Percentiles rank a stretch among this genome's conserved stretches.
These are phyloP conservation scores for Rhabditophanes sp. DNA, from an alignment of 2,888 invertebrate genomes.

Conservation along the genomic window DNA sequence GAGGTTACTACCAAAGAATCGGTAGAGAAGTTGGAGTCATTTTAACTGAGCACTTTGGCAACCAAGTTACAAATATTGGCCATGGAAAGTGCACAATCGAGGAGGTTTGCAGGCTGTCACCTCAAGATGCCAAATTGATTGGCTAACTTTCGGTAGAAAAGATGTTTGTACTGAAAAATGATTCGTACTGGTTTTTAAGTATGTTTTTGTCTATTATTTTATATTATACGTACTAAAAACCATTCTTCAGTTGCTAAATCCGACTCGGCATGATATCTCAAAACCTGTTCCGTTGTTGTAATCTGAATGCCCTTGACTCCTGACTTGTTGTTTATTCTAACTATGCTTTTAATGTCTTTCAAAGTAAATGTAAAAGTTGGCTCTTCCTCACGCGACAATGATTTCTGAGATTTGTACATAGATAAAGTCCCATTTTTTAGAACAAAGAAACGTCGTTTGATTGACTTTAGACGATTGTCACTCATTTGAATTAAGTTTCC, in stretches of 20 bases:
- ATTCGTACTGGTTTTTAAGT: too few species aligned
- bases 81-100: too few species aligned
- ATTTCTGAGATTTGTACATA: constrained; percentile 70
- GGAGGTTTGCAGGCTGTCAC: too few species aligned
- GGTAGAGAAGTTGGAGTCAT: too few species aligned
- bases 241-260: constrained; percentile 12
- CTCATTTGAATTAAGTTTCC: constrained; percentile 76
- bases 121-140: too few species aligned
- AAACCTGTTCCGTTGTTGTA: background rate
- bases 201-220: too few species aligned
- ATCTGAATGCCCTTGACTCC: constrained; percentile 28
- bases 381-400: constrained; percentile 21
- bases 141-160: too few species aligned
- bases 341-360: constrained; percentile 78
- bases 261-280: constrained; percentile 13
- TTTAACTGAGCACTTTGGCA: too few species aligned
- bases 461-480: constrained; percentile 75
- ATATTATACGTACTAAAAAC: too few species aligned
- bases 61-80: too few species aligned
- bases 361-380: constrained; percentile 49
- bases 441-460: constrained; percentile 89
- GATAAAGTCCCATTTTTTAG: constrained; percentile 75
- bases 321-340: constrained; percentile 53
- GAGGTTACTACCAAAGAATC: too few species aligned
- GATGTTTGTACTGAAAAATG: too few species aligned